These are phyloP conservation scores for Actinia tenebrosa DNA, from an alignment of 64 coral and sea anemone species.

Conservation along the genomic window DNA sequence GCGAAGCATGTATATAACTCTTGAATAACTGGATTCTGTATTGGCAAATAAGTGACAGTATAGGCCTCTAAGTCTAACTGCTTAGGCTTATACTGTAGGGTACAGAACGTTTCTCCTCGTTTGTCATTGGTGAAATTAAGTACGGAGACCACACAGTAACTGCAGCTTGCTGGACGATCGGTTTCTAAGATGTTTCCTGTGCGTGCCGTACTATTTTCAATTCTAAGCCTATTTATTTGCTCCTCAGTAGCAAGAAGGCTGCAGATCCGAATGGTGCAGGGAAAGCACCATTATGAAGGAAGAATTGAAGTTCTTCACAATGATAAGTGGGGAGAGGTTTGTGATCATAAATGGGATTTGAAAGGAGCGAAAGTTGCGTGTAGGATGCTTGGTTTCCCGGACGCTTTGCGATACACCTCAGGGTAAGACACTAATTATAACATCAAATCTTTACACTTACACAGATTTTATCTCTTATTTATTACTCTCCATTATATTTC, in stretches of 20 bases:
- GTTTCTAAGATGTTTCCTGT: background rate
- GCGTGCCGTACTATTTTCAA: constrained; percentile 2
- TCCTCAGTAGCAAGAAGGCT: constrained; percentile 2
- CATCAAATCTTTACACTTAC: no score
- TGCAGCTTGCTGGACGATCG: background rate
- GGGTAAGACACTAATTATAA: constrained; percentile 28
- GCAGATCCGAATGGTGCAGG: constrained; percentile 48
- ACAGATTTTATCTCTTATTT: background rate
- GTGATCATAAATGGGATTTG: constrained; percentile 78
- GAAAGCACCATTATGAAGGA: constrained; percentile 67
- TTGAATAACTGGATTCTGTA: background rate
- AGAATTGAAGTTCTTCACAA: constrained; percentile 52
- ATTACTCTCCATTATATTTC: background rate
- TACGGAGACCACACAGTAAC: constrained; percentile 7
- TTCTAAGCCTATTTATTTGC: background rate
- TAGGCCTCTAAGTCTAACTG: background rate
- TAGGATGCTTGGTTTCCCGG: constrained; percentile 64
- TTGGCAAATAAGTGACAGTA: background rate
- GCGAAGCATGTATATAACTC: background rate
- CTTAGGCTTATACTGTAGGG: background rate
- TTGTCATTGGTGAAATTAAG: background rate
- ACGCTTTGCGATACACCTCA: constrained; percentile 47
- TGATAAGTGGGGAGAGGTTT: constrained; percentile 64
- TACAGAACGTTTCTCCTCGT: background rate
- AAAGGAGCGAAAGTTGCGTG: constrained; percentile 62